Conservation (phyloP, 2,888 invertebrate genomes). For the Parasteatoda lunata region DNA sequence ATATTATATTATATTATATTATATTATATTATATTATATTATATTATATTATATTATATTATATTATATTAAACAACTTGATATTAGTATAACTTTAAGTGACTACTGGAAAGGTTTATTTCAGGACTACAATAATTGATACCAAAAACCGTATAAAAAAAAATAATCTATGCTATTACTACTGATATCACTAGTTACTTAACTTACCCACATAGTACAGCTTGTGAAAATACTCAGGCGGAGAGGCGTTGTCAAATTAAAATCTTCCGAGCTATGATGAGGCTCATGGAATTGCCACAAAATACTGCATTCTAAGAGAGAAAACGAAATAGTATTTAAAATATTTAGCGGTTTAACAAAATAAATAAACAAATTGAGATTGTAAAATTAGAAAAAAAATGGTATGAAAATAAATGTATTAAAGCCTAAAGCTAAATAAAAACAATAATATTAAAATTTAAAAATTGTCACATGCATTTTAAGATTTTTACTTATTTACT, state of each 20-base stretch:
- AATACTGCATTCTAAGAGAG: constrained; percentile 84
- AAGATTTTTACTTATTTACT: neutral
- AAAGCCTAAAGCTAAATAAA: neutral
- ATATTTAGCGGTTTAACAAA: neutral
- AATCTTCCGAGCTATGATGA: constrained; percentile 92
- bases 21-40: too few species aligned
- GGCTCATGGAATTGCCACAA: constrained; percentile 93
- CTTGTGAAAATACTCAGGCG: constrained; percentile 86
- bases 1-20: too few species aligned
- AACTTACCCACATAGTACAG: constrained; percentile 86
- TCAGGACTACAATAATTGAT: too few species aligned
- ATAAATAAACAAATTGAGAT: neutral
- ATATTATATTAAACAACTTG: too few species aligned
- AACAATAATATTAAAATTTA: neutral
- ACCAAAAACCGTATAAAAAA: too few species aligned
- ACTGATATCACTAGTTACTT: neutral
- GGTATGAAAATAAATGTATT: neutral
- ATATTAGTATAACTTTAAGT: too few species aligned
- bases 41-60: too few species aligned
- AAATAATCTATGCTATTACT: too few species aligned
- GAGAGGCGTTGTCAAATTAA: constrained; percentile 88
- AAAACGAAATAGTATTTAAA: neutral
- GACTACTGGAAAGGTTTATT: too few species aligned
- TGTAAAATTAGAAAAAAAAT: neutral
- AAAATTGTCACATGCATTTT: neutral